Evolutionary conservation across 1,140 invertebrate genomes (phyloP).

Genomic region (Heliothis virescens): DNA sequence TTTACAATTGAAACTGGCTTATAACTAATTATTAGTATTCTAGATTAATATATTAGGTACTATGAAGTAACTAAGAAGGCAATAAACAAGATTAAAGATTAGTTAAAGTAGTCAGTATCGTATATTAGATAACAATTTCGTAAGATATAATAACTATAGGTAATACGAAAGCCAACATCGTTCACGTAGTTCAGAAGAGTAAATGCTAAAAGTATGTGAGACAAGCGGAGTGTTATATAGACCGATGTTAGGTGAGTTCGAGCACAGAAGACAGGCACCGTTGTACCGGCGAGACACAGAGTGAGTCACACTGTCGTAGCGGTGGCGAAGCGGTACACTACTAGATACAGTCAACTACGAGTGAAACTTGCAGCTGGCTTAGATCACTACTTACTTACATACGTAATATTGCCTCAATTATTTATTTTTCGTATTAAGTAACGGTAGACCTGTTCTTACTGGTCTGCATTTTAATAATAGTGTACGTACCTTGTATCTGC

Average conservation of each 20-base stretch:
- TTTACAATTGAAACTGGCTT: slow-evolving; percentile 63
- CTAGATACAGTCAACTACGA: background rate
- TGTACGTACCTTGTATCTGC: background rate
- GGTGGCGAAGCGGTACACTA: slow-evolving; percentile 32
- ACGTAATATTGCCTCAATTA: slow-evolving; percentile 11
- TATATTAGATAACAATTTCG: slow-evolving; percentile 59
- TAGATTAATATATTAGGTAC: slow-evolving; percentile 55
- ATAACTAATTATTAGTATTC: slow-evolving; percentile 51
- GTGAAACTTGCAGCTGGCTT: slow-evolving; percentile 11
- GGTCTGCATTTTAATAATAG: background rate
- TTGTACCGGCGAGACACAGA: slow-evolving; percentile 19
- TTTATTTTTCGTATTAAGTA: background rate
- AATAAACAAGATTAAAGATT: slow-evolving; percentile 65
- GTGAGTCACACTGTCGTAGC: slow-evolving; percentile 23
- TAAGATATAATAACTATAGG: slow-evolving; percentile 54
- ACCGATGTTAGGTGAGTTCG: slow-evolving; percentile 62
- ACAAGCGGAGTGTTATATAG: slow-evolving; percentile 82
- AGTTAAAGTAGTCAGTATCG: slow-evolving; percentile 57
- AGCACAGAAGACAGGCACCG: slow-evolving; percentile 58
- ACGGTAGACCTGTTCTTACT: background rate
- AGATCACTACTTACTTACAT: slow-evolving; percentile 23
- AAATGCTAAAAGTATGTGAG: slow-evolving; percentile 61
- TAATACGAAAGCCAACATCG: slow-evolving; percentile 57
- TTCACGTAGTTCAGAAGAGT: slow-evolving; percentile 53
- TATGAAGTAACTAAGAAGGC: slow-evolving; percentile 67